Evolutionary conservation across 2,113 vertebrate species (phyloP), one percentile per base, ranked within the genome.

Genomic region (Pseudopodoces humilis): DNA sequence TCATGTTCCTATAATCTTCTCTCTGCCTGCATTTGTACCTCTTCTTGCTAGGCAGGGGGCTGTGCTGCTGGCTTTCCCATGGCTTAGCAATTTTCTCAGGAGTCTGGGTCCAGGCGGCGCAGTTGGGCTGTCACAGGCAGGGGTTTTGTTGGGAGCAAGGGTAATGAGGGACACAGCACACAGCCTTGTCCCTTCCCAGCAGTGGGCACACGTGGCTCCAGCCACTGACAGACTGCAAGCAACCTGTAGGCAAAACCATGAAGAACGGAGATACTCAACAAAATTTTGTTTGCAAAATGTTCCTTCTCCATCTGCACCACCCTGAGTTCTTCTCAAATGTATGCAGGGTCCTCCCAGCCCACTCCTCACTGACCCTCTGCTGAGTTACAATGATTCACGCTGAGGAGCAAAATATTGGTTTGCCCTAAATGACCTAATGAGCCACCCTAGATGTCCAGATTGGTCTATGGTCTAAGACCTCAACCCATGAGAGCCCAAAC

Each of bases 351-450:
- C 20, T 83, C 41, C 43, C 18, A 37, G 80, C 9, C 30, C 46
- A 41, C 12, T 7, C 33, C 22, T 69, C 23, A 24, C 52, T 50
- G 59, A 11, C 5, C 0, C 13, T 84, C 31, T n/a, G 37, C 70
- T 17, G 37, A 49, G 39, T 56, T 80, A 64, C 52, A n/a, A 1
- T 7, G 49, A n/a, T 27, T 15, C 15, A 25, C 0, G 0, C n/a
- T 30, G 39, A 79, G 47, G 28, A 83, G 37, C 3, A 77, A 52
- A 69, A 15, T 39, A 17, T 2, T 39, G 9, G 6, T 50, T 83
- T 80, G 50, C 13, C 33, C 5, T 39, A 43, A 72, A 23, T 39
- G 53, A 50, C 41, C 18, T 43, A 25, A 41, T 27, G 41, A 76
- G 49, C 41, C 4, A 0, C 9, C 11, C 15, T 52, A 27, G 25